Percentiles rank a stretch among this genome's conserved stretches.
These are phyloP conservation scores for Melieria omissa DNA, from an alignment of 2,888 invertebrate genomes.

Conservation along the genomic window DNA sequence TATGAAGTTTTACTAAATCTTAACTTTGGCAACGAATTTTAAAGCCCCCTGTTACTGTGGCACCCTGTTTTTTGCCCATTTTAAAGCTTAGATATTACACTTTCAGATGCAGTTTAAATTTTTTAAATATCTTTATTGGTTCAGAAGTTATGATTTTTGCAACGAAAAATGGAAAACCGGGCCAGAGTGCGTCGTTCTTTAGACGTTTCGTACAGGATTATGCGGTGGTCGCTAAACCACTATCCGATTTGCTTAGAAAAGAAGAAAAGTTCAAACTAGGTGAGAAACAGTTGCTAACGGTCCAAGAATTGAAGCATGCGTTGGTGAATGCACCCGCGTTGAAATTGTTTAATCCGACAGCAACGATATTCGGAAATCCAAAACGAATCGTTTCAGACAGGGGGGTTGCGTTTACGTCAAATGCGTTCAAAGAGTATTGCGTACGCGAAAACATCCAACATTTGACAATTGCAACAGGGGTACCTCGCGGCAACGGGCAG, in stretches of 20 bases:
- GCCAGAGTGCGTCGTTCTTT: no score
- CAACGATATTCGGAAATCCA: constrained; percentile 6
- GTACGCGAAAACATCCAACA: constrained; percentile 9
- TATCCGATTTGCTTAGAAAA: constrained; percentile 16
- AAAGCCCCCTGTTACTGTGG: no score
- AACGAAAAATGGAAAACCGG: no score
- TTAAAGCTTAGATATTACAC: no score
- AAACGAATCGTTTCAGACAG: not conserved
- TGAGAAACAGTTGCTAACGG: constrained; percentile 4
- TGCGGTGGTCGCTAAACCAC: no score
- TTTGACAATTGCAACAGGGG: constrained; percentile 7
- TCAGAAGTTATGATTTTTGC: no score
- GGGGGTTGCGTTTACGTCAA: not conserved
- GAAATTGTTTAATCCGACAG: not conserved
- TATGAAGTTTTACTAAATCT: no score
- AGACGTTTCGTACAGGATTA: constrained; percentile 28
- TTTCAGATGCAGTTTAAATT: no score
- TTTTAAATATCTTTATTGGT: no score
- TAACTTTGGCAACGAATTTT: no score
- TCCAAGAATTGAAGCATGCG: not conserved
- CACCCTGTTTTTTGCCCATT: no score
- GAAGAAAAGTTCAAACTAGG: constrained; percentile 30
- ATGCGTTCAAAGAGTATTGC: not conserved
- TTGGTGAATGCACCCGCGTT: constrained; percentile 2
- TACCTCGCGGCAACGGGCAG: not conserved